Conservation (phyloP, 2,113 vertebrate species). For the Colistium nudipinnis region DNA sequence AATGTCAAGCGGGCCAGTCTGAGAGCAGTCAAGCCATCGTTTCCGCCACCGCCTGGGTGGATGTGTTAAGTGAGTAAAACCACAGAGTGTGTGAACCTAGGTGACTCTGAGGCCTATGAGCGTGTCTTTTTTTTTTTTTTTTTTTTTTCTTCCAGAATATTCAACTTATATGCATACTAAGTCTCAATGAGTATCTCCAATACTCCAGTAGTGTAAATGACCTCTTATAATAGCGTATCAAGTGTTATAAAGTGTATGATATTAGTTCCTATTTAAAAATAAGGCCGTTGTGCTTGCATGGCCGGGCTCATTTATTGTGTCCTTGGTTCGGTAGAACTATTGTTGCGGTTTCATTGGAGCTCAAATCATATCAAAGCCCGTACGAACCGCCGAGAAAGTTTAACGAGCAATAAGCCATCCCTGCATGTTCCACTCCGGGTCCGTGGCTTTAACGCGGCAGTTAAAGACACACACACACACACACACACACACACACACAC, state of each 20-base stretch:
- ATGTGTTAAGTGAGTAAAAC: constrained; percentile 76
- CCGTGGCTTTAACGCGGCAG: constrained; percentile 36
- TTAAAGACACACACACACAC: too few species aligned
- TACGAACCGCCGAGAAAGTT: constrained; percentile 20
- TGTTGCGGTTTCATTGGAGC: constrained; percentile 12
- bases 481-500: too few species aligned
- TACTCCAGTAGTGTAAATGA: constrained; percentile 43
- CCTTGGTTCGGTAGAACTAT: constrained; percentile 27
- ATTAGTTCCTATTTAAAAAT: constrained; percentile 68
- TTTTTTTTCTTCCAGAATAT: constrained; percentile 7
- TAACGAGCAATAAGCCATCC: constrained; percentile 20
- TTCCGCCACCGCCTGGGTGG: constrained; percentile 69
- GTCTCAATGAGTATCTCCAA: constrained; percentile 30
- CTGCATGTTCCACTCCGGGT: constrained; percentile 34
- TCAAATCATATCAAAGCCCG: constrained; percentile 18
- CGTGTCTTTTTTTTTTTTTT: background rate
- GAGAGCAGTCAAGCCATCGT: constrained; percentile 72
- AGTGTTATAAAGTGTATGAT: constrained; percentile 72
- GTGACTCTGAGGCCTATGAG: constrained; percentile 15
- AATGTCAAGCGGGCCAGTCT: constrained; percentile 81
- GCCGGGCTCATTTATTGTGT: constrained; percentile 18
- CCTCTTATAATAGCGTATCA: constrained; percentile 69
- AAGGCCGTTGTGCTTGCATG: constrained; percentile 34
- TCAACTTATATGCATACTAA: constrained; percentile 22
- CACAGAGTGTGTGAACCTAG: background rate